Base-by-base conservation (phyloP, 2,888 invertebrate genomes). In the Choristoneura rosaceana region DNA sequence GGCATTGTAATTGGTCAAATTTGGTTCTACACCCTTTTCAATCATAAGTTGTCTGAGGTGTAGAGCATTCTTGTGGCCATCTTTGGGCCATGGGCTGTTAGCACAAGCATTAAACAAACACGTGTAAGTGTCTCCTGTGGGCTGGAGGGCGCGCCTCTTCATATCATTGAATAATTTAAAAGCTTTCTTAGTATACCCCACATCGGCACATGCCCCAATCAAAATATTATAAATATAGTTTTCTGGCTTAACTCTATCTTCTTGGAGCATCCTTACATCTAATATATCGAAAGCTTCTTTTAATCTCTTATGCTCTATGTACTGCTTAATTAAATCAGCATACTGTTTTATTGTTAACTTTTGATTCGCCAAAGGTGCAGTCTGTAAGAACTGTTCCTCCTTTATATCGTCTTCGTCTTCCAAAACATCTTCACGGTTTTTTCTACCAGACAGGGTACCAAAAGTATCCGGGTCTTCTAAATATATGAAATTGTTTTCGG, bases 101-200 rank as follows among this genome's bases (percentile, higher is more conserved):
- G 98, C 96, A 88, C 98, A 99, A 1, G 98, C 97, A 90, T 98
- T 97, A 84, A 99, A 97, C 41, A 99, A 93, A 74, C 97, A 97
- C 0, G 98, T 98, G 82, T 98, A 98, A 0, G 97, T 96, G 17
- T 96, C 96, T 0, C 95, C 95, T 38, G 96, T 96, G 0, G 96
- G 96, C 76, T 94, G 92, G 0, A 98, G 85, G 0, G 95, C 96
- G 58, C 96, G 92, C 82, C 96, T 95, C 81, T 97, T 97, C 97
- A 99, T 97, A 86, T 96, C 95, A 81, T 96, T 97, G 81, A 95
- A 98, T 1, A 99, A 92, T 78, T 95, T 95, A 84, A 98, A 98
- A 1, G 98, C 98, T 89, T 97, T 98, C 80, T 97, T 96, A 2
- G 98, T 96, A 81, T 98, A 97, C 0, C 99, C 99, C 0, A 96